Percentiles rank a stretch among this genome's conserved stretches.
phyloP scores from a whole-genome alignment of 2,888 invertebrate species.

The Dioctria linearis region DNA sequence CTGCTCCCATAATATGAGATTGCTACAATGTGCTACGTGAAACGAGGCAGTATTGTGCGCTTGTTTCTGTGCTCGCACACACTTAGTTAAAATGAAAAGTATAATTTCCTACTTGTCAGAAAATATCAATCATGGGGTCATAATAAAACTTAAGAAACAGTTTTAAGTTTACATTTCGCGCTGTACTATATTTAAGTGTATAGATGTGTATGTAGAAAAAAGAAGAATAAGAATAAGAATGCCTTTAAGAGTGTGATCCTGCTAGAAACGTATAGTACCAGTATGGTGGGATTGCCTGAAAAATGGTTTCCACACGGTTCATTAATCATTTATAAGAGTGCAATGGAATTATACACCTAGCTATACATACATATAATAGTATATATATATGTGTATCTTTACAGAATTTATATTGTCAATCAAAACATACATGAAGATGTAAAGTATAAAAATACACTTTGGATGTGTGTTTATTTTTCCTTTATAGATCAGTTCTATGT shows the following conservation, averaged over 20 bases:
- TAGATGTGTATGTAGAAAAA: too few relatives aligned
- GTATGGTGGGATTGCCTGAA: conserved; percentile 17
- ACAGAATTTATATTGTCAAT: neutral
- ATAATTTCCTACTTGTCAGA: conserved; percentile 38
- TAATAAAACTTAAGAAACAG: neutral
- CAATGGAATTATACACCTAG: too few relatives aligned
- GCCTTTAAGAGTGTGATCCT: conserved; percentile 5
- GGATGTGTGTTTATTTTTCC: conserved; percentile 41
- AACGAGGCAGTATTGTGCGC: neutral
- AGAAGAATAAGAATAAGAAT: too few relatives aligned
- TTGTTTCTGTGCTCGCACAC: conserved; percentile 3
- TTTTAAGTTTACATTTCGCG: conserved; percentile 20
- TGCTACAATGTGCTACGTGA: neutral
- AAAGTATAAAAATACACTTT: conserved; percentile 13
- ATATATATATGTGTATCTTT: too few relatives aligned
- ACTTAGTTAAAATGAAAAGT: neutral
- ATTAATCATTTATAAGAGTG: too few relatives aligned
- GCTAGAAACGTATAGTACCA: neutral
- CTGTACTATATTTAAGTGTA: neutral
- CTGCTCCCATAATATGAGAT: conserved; percentile 22
- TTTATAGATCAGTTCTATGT: conserved; percentile 39
- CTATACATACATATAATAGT: too few relatives aligned
- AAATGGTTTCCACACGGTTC: too few relatives aligned
- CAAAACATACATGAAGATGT: conserved; percentile 32
- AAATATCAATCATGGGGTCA: conserved; percentile 9